Percentiles rank a stretch among this genome's conserved stretches.
phyloP scores from a whole-genome alignment of 1,140 invertebrate genomes.

The Dinoponera quadriceps region DNA sequence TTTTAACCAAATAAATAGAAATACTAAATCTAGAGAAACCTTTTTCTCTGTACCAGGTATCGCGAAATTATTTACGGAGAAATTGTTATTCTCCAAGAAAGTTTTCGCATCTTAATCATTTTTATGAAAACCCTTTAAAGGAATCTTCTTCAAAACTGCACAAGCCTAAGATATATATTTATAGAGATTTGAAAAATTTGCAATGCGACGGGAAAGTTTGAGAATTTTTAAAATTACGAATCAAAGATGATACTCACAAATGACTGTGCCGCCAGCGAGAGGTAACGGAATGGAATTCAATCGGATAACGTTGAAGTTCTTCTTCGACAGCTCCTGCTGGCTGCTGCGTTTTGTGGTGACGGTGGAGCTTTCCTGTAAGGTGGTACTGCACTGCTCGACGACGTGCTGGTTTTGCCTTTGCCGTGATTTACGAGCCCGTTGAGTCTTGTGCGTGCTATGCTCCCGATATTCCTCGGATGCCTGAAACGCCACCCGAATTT shows the following conservation, averaged over 20 bases:
- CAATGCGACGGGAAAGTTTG: background rate
- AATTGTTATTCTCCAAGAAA: background rate
- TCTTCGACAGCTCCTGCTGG: slow-evolving; percentile 75
- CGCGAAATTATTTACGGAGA: background rate
- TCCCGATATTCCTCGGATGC: slow-evolving; percentile 84
- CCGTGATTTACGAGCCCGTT: slow-evolving; percentile 79
- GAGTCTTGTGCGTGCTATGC: slow-evolving; percentile 81
- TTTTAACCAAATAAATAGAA: too few relatives aligned
- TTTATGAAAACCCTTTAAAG: background rate
- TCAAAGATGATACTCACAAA: slow-evolving; percentile 86
- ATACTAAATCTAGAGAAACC: too few relatives aligned
- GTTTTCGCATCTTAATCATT: background rate
- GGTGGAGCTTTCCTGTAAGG: slow-evolving; percentile 78
- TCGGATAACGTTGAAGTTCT: slow-evolving; percentile 88
- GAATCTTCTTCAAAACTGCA: background rate
- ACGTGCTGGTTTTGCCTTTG: slow-evolving; percentile 80
- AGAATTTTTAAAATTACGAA: background rate
- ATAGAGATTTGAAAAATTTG: background rate
- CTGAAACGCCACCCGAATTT: slow-evolving; percentile 73
- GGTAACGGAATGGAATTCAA: slow-evolving; percentile 91
- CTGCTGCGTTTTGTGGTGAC: slow-evolving; percentile 79
- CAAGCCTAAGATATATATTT: background rate
- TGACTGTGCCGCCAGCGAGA: slow-evolving; percentile 88
- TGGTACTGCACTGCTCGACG: slow-evolving; percentile 81
- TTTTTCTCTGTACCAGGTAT: too few relatives aligned